Evolutionary conservation across 2,888 invertebrate species (phyloP).

Genomic region (Nephrotoma flavescens): DNA sequence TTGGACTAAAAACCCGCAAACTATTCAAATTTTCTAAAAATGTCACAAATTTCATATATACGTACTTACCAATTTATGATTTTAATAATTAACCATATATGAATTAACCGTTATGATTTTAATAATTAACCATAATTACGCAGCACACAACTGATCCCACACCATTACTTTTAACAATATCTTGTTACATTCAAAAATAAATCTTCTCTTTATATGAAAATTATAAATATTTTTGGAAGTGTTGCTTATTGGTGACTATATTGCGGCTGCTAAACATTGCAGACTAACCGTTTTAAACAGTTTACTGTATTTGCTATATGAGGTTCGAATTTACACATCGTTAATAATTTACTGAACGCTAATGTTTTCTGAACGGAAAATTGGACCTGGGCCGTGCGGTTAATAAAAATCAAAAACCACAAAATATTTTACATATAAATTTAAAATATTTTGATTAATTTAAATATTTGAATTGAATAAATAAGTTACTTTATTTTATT

Average conservation of each 20-base stretch:
- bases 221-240: too few relatives aligned
- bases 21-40: too few relatives aligned
- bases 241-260: neutral
- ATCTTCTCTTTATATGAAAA: too few relatives aligned
- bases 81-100: too few relatives aligned
- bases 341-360: neutral
- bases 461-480: neutral
- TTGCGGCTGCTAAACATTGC: neutral
- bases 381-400: neutral
- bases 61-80: too few relatives aligned
- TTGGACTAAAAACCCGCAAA: too few relatives aligned
- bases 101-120: too few relatives aligned
- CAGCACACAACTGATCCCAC: too few relatives aligned
- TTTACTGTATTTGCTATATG: neutral
- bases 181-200: too few relatives aligned
- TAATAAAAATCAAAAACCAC: neutral
- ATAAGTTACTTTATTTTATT: neutral
- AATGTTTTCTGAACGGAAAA: neutral
- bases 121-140: too few relatives aligned
- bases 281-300: neutral
- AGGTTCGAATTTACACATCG: neutral
- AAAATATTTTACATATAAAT: neutral
- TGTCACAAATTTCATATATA: too few relatives aligned
- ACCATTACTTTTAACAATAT: too few relatives aligned
- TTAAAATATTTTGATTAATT: neutral